These are phyloP conservation scores for Clarias batrachus DNA, from an alignment of 2,113 vertebrate genomes.

Conservation along the genomic window DNA sequence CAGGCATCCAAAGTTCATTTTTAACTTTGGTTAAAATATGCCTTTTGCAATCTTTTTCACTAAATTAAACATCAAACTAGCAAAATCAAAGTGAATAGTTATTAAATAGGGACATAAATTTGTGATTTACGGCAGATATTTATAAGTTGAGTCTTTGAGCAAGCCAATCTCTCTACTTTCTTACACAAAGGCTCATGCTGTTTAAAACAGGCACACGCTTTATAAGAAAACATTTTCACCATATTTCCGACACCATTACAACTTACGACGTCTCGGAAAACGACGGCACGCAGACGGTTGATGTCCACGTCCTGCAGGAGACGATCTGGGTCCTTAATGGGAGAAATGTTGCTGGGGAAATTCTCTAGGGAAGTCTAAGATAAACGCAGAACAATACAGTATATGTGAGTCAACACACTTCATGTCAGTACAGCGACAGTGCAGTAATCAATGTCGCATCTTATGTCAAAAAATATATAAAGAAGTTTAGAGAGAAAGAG, in stretches of 20 bases:
- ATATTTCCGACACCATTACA: background rate
- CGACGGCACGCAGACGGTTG: conserved; percentile 91
- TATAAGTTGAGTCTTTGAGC: background rate
- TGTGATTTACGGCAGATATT: background rate
- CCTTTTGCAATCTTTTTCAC: background rate
- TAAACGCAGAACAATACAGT: conserved; percentile 53
- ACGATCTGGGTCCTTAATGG: conserved; percentile 90
- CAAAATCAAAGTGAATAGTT: background rate
- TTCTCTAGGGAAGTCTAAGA: conserved; percentile 81
- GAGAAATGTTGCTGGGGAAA: conserved; percentile 85
- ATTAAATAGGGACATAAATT: background rate
- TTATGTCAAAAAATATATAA: background rate
- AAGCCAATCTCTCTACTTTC: background rate
- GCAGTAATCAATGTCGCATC: background rate
- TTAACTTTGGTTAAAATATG: background rate
- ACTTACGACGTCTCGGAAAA: conserved; percentile 96
- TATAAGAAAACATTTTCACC: background rate
- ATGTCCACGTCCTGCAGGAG: conserved; percentile 97
- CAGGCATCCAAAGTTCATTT: background rate
- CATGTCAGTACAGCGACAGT: background rate
- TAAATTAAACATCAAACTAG: background rate
- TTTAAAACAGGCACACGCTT: background rate
- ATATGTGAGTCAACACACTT: conserved; percentile 39
- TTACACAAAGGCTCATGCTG: background rate
- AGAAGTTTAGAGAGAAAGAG: background rate